Conservation (phyloP, 2,797 vertebrate genomes). For the Syncerus caffer region DNA sequence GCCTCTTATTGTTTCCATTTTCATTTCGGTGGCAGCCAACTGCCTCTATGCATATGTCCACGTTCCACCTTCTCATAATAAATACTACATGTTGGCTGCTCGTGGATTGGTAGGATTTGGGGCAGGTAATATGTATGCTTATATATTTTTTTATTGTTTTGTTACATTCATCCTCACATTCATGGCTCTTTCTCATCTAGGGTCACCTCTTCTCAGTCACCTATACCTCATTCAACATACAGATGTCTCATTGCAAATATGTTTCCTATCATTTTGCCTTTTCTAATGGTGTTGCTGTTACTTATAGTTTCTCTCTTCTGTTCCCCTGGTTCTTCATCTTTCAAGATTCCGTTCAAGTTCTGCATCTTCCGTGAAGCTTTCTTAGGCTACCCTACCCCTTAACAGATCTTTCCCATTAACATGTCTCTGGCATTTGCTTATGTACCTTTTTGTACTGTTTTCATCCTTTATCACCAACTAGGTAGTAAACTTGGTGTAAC, state of each 20-base stretch:
- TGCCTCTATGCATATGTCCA: conserved; percentile 93
- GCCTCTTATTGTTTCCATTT: conserved; percentile 90
- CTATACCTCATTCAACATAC: background rate
- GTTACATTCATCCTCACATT: background rate
- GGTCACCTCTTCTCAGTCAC: background rate
- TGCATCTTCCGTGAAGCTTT: background rate
- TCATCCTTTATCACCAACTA: background rate
- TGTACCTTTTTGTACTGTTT: background rate
- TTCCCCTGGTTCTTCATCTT: background rate
- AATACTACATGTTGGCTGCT: conserved; percentile 93
- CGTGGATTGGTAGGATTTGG: conserved; percentile 94
- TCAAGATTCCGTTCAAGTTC: background rate
- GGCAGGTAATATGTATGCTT: conserved; percentile 87
- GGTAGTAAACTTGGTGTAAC: background rate
- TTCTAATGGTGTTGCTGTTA: background rate
- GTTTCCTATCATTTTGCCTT: background rate
- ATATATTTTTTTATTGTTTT: background rate
- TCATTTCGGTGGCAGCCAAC: conserved; percentile 92
- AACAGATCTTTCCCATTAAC: background rate
- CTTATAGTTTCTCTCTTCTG: background rate
- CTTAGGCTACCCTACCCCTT: background rate
- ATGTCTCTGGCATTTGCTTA: background rate
- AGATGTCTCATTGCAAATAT: background rate
- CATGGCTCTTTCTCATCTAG: background rate
- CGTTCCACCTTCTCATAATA: conserved; percentile 87